These are phyloP conservation scores for Rhyacophila evoluta DNA, from an alignment of 2,888 invertebrate species.

Conservation along the genomic window DNA sequence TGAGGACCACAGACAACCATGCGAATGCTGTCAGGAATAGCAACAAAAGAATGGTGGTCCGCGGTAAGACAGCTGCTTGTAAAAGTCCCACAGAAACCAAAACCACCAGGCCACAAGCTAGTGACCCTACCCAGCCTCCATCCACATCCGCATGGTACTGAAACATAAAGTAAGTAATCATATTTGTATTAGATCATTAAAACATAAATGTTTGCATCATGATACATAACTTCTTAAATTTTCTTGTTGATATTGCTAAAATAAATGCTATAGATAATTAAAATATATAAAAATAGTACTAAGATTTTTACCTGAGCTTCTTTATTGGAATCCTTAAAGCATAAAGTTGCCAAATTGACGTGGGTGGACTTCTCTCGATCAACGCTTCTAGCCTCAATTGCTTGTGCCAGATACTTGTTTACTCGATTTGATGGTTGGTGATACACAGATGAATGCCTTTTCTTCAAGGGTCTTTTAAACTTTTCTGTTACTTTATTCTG, in stretches of 20 bases:
- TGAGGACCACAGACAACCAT: slow-evolving; percentile 89
- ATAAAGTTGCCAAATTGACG: slow-evolving; percentile 86
- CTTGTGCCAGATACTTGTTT: slow-evolving; percentile 91
- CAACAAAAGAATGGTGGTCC: slow-evolving; percentile 85
- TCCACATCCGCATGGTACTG: slow-evolving; percentile 90
- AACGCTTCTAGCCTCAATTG: slow-evolving; percentile 90
- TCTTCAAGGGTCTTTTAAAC: slow-evolving; percentile 88
- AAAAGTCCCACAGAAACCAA: slow-evolving; percentile 84
- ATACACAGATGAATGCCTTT: slow-evolving; percentile 87
- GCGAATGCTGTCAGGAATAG: slow-evolving; percentile 91
- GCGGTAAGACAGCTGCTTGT: slow-evolving; percentile 81
- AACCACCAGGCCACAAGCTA: slow-evolving; percentile 82
- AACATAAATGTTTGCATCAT: too few relatives aligned
- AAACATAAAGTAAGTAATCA: too few relatives aligned
- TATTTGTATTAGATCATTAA: too few relatives aligned
- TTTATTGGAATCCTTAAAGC: slow-evolving; percentile 87
- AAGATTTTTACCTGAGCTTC: slow-evolving; percentile 87
- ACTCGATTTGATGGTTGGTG: slow-evolving; percentile 92
- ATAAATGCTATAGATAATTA: too few relatives aligned
- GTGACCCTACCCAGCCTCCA: slow-evolving; percentile 85
- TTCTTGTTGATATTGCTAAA: too few relatives aligned
- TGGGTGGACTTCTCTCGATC: slow-evolving; percentile 91
- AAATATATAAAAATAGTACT: too few relatives aligned
- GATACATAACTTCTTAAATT: too few relatives aligned
- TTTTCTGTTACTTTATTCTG: slow-evolving; percentile 90